Conservation (phyloP, 2,113 vertebrate genomes). For the Proteles cristata region DNA sequence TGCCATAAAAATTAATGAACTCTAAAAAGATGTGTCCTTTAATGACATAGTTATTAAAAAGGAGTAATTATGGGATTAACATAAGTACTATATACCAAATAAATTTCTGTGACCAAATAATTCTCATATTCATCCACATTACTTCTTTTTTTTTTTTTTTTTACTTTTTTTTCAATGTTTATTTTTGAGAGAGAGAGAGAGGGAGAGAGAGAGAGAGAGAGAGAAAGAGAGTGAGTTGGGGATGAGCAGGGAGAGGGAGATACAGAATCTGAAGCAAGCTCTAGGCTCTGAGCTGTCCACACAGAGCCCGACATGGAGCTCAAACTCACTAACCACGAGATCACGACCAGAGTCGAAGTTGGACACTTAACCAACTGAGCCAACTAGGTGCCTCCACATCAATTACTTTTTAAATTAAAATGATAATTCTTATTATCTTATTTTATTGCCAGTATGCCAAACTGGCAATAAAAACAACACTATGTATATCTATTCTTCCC, state of each 20-base stretch:
- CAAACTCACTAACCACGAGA: too few relatives aligned
- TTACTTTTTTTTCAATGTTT: too few relatives aligned
- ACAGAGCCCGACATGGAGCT: too few relatives aligned
- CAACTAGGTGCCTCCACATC: background rate
- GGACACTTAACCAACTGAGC: too few relatives aligned
- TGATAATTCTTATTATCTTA: background rate
- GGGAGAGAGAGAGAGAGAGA: too few relatives aligned
- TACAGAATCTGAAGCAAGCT: too few relatives aligned
- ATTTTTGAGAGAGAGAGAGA: too few relatives aligned
- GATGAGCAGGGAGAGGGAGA: too few relatives aligned
- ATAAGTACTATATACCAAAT: background rate
- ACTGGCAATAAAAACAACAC: background rate
- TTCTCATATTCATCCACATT: background rate
- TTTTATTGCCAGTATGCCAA: background rate
- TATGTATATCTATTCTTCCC: background rate
- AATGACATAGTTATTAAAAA: background rate
- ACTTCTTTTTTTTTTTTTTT: too few relatives aligned
- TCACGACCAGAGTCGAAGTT: too few relatives aligned
- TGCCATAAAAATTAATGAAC: background rate
- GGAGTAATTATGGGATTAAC: background rate
- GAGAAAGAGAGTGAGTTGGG: too few relatives aligned
- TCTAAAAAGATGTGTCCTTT: background rate
- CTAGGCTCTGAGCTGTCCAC: too few relatives aligned
- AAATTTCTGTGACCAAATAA: background rate
- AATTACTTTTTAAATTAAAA: conserved; percentile 49